Evolutionary conservation across 2,113 vertebrate species (phyloP).

Genomic region (Vidua macroura): DNA sequence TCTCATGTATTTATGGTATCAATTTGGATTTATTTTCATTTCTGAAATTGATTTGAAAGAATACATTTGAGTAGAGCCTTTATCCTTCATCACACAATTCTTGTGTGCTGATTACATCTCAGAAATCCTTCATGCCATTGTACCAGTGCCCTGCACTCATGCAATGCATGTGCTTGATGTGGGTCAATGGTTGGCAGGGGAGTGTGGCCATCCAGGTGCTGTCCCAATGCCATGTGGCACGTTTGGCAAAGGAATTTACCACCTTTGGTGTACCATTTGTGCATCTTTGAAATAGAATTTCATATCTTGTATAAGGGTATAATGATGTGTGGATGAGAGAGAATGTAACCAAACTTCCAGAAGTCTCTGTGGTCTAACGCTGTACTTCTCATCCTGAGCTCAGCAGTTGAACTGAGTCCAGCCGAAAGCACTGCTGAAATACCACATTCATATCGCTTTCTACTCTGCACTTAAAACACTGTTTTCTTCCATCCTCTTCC

Average conservation of each 20-base stretch:
- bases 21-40: not conserved
- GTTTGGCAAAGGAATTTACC: not conserved
- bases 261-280: not conserved
- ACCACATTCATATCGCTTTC: not conserved
- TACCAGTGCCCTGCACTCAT: not conserved
- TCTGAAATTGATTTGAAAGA: not conserved
- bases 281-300: not conserved
- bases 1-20: not conserved
- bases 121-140: not conserved
- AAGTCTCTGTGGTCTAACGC: not conserved
- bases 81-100: not conserved
- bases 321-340: not conserved
- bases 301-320: not conserved
- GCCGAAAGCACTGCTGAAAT: not conserved
- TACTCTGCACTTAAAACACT: not conserved
- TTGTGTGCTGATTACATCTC: not conserved
- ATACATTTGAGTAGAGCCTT: not conserved
- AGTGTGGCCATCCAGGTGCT: not conserved
- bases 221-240: not conserved
- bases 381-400: not conserved
- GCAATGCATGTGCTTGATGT: not conserved
- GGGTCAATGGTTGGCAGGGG: not conserved
- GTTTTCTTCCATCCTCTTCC: not conserved
- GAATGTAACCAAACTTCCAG: not conserved
- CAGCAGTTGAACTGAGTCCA: not conserved